phyloP scores from a whole-genome alignment of 2,113 vertebrate genomes.

The Apistogramma diplotaenia region DNA sequence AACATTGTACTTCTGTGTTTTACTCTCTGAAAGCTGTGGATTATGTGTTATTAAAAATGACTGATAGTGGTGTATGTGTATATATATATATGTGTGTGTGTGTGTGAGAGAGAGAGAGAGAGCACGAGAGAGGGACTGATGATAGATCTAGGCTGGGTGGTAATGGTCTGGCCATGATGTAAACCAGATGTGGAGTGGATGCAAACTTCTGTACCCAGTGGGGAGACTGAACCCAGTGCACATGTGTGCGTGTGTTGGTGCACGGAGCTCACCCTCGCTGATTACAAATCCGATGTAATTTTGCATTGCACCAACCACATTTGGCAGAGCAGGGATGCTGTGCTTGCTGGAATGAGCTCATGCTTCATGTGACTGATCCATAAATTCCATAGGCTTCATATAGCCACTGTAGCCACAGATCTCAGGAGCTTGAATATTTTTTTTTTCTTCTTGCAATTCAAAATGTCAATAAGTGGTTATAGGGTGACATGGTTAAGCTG shows the following conservation, averaged over 20 bases:
- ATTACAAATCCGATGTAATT: conserved; percentile 69
- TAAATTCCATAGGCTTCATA: conserved; percentile 54
- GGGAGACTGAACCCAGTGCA: conserved; percentile 39
- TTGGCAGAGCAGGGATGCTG: conserved; percentile 42
- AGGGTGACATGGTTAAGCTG: neutral
- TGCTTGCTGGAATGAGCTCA: conserved; percentile 58
- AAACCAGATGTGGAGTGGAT: conserved; percentile 74
- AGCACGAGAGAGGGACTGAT: neutral
- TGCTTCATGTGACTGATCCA: conserved; percentile 48
- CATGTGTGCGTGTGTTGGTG: conserved; percentile 17
- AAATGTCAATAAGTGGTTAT: conserved; percentile 12
- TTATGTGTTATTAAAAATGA: conserved; percentile 52
- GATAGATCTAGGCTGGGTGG: conserved; percentile 54
- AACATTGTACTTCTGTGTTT: conserved; percentile 58
- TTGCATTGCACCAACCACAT: conserved; percentile 58
- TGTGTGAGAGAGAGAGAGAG: neutral
- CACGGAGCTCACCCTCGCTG: conserved; percentile 43
- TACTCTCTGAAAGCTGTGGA: neutral
- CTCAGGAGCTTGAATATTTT: conserved; percentile 2
- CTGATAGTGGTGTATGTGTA: conserved; percentile 14
- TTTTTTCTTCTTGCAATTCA: neutral
- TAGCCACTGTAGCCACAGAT: conserved; percentile 21
- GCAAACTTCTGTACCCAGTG: conserved; percentile 57
- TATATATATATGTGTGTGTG: neutral
- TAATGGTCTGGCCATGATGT: conserved; percentile 64